phyloP scores from a whole-genome alignment of 2,888 invertebrate genomes.

The Hydrotaea diabolus region DNA sequence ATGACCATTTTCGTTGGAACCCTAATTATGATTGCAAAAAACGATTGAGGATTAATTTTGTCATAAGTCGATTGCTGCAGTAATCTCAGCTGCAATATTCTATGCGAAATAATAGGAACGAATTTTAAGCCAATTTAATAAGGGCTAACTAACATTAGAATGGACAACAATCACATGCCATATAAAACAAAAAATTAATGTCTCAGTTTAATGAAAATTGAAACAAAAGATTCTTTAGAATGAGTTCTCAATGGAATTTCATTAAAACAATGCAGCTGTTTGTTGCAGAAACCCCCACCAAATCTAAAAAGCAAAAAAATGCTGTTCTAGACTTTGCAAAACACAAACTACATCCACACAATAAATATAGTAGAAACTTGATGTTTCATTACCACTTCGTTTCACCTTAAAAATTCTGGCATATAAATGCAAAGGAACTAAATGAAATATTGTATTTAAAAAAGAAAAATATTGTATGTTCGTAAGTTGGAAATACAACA shows the following conservation, averaged over 20 bases:
- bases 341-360: background rate
- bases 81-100: too few species aligned
- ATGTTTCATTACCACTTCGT: slow-evolving; percentile 46
- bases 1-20: too few species aligned
- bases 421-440: background rate
- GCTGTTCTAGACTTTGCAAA: background rate
- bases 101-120: too few species aligned
- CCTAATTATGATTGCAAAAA: too few species aligned
- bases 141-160: too few species aligned
- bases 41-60: too few species aligned
- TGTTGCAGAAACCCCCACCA: slow-evolving; percentile 17
- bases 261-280: slow-evolving; percentile 34
- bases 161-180: too few species aligned
- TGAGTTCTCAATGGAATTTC: slow-evolving; percentile 18
- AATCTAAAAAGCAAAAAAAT: background rate
- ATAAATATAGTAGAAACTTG: background rate
- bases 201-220: background rate
- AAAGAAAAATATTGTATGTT: slow-evolving; percentile 5
- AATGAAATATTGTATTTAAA: slow-evolving; percentile 27
- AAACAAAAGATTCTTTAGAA: background rate
- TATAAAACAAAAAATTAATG: too few species aligned
- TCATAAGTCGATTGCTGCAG: too few species aligned
- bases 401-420: too few species aligned
- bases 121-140: too few species aligned
- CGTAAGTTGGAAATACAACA: slow-evolving; percentile 24